phyloP scores from a whole-genome alignment of 2,797 vertebrate species.

The Schizothorax lantsangensis region DNA sequence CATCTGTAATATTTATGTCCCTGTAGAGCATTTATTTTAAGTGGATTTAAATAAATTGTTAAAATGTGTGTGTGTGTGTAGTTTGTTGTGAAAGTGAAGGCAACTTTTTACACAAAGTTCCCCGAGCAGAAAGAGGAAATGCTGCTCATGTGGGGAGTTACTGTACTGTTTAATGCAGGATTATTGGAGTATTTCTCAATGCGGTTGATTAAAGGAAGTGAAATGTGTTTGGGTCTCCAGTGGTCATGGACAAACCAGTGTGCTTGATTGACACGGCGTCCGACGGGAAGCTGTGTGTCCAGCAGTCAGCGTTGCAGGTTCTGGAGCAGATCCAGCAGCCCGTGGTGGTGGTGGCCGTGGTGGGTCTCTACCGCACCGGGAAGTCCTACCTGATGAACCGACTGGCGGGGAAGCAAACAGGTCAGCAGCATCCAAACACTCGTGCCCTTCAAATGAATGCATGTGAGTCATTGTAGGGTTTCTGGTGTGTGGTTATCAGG shows the following conservation, averaged over 20 bases:
- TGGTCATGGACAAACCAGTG: background rate
- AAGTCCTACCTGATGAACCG: conserved; percentile 68
- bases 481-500: background rate
- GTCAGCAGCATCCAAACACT: background rate
- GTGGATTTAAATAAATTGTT: too few species aligned
- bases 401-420: background rate
- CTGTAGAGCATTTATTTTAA: too few species aligned
- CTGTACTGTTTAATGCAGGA: background rate
- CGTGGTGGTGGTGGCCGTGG: conserved; percentile 73
- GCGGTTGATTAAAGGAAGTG: too few species aligned
- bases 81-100: background rate
- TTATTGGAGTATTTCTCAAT: background rate
- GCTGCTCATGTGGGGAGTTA: background rate
- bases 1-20: too few species aligned
- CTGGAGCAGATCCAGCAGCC: conserved; percentile 67
- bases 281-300: conserved; percentile 7
- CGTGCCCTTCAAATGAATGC: too few species aligned
- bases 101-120: background rate
- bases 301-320: conserved; percentile 31
- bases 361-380: conserved; percentile 73
- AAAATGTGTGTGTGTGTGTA: background rate
- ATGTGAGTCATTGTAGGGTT: background rate
- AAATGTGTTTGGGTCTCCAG: background rate
- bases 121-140: background rate
- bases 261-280: conserved; percentile 12